Base-by-base conservation (phyloP, 1,140 invertebrate genomes). In the Drosophila serrata region DNA sequence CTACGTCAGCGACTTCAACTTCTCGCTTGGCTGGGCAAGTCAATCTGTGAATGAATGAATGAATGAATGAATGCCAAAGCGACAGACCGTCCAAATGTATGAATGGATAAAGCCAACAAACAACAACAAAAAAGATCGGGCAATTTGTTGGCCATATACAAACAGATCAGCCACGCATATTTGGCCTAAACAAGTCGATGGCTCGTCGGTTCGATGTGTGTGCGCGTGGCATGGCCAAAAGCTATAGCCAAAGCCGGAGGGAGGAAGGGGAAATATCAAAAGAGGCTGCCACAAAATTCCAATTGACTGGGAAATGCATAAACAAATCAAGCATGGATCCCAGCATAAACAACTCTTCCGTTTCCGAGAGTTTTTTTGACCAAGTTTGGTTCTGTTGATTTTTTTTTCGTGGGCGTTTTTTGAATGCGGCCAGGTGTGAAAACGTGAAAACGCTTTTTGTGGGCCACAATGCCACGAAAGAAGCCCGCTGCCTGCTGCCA, bases 141-240 rank as follows among this genome's bases (percentile, higher is more conserved):
- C 72, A 81, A 87, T 87, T 90, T 87, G 82, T 87, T 87, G 68
- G 84, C 84, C 84, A 84, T 88, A 88, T 84, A 88, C 84, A 88
- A 88, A 88, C 86, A 85, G 78, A 85, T 90, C 85, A 90, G 85
- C 67, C 74, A 90, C 78, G 86, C 85, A 90, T 76, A 90, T 85
- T 88, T 88, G 84, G 84, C 85, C 79, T 79, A 85, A 88, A 88
- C 84, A 88, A 84, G 65, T 69, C 53, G 51, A 55, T 31, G 35
- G 51, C 22, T 35, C 31, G 51, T n/a, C 51, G 51, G 19, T 55
- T n/a, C 57, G 48, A 48, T 70, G 67, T 42, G 64, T 48, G 53
- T 87, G 79, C 85, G 85, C 86, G 86, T 90, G 85, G 85, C 85
- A 81, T 81, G 80, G 58, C 85, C 81, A 81, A 86, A 84, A 63